A percentile compares a stretch with the other conserved stretches of the same genome.
phyloP scores from a whole-genome alignment of 2,797 vertebrate genomes.

The Protosalanx chinensis region DNA sequence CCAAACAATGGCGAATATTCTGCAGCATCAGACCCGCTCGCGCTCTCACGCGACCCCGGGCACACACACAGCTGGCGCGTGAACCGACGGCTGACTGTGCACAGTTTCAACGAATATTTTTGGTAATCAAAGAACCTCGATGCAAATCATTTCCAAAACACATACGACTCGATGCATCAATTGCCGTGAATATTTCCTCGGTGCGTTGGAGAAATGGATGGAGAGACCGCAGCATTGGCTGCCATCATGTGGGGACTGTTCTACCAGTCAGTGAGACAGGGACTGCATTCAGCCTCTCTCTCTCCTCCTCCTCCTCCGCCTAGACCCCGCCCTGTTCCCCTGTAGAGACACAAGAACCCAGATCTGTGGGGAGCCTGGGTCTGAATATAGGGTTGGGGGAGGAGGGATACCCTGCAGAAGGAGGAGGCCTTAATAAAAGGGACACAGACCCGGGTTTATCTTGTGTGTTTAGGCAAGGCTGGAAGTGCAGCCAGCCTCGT shows the following conservation, averaged over 20 bases:
- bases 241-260: constrained; percentile 27
- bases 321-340: constrained; percentile 54
- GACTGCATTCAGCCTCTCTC: constrained; percentile 44
- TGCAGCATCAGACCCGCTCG: constrained; percentile 60
- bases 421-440: no score
- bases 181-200: constrained; percentile 33
- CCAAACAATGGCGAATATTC: constrained; percentile 73
- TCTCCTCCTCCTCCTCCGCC: constrained; percentile 20
- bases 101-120: constrained; percentile 8
- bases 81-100: not conserved
- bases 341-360: constrained; percentile 28
- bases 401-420: no score
- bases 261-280: constrained; percentile 31
- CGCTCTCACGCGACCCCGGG: constrained; percentile 25
- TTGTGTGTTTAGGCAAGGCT: no score
- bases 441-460: no score
- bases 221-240: constrained; percentile 49
- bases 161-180: constrained; percentile 7
- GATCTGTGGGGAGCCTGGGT: constrained; percentile 5
- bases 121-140: constrained; percentile 18
- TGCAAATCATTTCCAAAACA: constrained; percentile 24
- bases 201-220: constrained; percentile 55
- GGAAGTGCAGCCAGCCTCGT: no score
- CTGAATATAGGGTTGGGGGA: constrained; percentile 15
- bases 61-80: constrained; percentile 10